Base-by-base conservation (phyloP, 2,888 invertebrate species). In the Arrhopalites spinosus region DNA sequence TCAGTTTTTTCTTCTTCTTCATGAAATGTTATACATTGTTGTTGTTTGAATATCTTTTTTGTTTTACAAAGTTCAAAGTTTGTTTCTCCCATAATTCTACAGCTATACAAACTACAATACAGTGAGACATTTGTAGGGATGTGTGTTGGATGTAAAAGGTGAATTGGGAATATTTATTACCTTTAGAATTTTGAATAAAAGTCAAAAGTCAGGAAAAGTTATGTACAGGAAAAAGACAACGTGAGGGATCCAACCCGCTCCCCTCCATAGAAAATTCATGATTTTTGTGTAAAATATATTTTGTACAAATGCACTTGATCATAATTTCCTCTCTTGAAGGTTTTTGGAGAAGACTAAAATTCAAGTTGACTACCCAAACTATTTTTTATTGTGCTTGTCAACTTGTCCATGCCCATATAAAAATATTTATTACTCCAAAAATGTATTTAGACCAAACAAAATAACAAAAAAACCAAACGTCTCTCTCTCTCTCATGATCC, bases 201-300 rank as follows among this genome's bases (percentile, higher is more conserved):
- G 66, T 66, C 66, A 66, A 66, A 66, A 66, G 66, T 66, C 66
- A 66, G 25, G 43, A 45, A n/a, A 43, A 43, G 13, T 23, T 45
- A 30, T 45, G 45, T 36, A 25, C 23, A 66, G 23, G 20, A n/a
- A 66, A 59, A 15, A 59, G 13, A 27, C 36, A 15, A 63, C 25
- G 45, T 66, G 45, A 66, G 8, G 66, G n/a, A 66, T 36, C 66
- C 43, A 66, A 23, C 63, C 30, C 23, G 5, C 1, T 63, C 29
- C 63, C 11, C n/a, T 63, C 29, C 64, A 2, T 64, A 11, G 45
- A 11, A 11, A 15, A 45, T 45, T 45, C 45, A 45, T 45, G 7
- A 45, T 45, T 45, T 45, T 15, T 11, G 7, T 15, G 8, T 45
- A 15, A 7, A 11, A 7, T 45, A 15, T 11, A 11, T 45, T 45